Evolutionary conservation across 2,888 invertebrate species (phyloP).

Genomic region (Zaprionus bogoriensis): DNA sequence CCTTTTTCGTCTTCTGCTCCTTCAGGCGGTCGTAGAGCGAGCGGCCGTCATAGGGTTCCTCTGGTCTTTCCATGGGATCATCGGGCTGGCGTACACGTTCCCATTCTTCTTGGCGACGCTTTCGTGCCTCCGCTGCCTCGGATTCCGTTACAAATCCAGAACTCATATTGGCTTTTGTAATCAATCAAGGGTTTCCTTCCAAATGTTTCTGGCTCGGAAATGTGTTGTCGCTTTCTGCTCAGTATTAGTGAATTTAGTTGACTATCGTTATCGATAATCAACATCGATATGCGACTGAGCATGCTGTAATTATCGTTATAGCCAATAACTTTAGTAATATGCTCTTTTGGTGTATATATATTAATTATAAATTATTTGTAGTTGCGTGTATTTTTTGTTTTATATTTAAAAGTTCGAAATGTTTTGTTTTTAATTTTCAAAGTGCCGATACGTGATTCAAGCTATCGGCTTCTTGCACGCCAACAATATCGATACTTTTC

Average conservation of each 20-base stretch:
- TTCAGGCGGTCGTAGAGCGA: conserved; percentile 96
- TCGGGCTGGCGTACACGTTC: conserved; percentile 95
- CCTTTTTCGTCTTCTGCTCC: conserved; percentile 95
- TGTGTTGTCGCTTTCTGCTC: conserved; percentile 31
- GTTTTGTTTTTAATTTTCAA: too few species aligned
- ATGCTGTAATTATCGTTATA: too few species aligned
- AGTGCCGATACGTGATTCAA: too few species aligned
- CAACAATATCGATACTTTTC: too few species aligned
- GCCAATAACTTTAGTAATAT: too few species aligned
- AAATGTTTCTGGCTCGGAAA: conserved; percentile 17
- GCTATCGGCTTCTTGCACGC: too few species aligned
- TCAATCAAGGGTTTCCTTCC: neutral
- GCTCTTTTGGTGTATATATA: too few species aligned
- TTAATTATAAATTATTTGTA: too few species aligned
- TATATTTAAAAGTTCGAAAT: too few species aligned
- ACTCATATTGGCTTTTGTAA: conserved; percentile 86
- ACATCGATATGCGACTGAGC: conserved; percentile 6
- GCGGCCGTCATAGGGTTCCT: conserved; percentile 91
- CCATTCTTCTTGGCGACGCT: conserved; percentile 97
- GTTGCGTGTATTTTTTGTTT: too few species aligned
- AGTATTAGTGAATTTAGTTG: conserved; percentile 22
- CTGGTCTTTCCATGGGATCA: conserved; percentile 95
- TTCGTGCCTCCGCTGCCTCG: conserved; percentile 91
- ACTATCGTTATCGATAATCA: neutral
- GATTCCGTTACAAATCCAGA: conserved; percentile 95